These are phyloP conservation scores for Apostichopus parvimensis DNA, from an alignment of 35 echinoderm and acorn worm species.

Conservation along the genomic window DNA sequence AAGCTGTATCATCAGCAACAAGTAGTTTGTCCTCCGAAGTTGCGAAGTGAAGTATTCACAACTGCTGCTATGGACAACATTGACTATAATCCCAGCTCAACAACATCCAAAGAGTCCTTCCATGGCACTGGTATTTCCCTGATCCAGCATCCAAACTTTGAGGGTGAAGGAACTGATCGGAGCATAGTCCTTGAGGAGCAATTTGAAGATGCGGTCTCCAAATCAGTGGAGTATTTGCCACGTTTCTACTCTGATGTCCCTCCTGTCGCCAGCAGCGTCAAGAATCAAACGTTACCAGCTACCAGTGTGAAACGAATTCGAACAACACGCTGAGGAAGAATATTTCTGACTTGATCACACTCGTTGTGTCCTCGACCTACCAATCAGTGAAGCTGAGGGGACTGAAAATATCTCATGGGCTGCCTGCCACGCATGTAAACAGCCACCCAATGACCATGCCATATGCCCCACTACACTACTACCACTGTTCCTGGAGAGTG, in stretches of 20 bases:
- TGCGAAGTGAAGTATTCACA: background rate
- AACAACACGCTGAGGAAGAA: background rate
- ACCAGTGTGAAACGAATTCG: background rate
- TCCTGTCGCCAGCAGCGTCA: background rate
- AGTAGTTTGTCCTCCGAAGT: no score
- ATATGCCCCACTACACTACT: background rate
- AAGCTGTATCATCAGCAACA: background rate
- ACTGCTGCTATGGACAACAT: background rate
- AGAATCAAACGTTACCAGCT: background rate
- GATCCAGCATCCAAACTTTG: conserved; percentile 17
- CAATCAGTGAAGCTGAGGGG: background rate
- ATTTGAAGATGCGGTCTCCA: background rate
- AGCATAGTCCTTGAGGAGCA: background rate
- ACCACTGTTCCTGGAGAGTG: background rate
- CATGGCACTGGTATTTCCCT: conserved; percentile 55
- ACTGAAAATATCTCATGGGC: background rate
- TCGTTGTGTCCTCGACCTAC: background rate
- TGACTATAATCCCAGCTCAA: conserved; percentile 49
- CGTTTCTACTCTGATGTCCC: background rate
- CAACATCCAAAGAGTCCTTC: conserved; percentile 58
- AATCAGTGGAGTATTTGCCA: background rate
- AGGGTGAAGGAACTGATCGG: background rate
- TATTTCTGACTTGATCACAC: background rate
- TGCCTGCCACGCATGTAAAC: background rate
- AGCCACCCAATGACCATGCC: no score